Conservation (phyloP, 2,888 invertebrate species). For the Tridacna gigas region DNA sequence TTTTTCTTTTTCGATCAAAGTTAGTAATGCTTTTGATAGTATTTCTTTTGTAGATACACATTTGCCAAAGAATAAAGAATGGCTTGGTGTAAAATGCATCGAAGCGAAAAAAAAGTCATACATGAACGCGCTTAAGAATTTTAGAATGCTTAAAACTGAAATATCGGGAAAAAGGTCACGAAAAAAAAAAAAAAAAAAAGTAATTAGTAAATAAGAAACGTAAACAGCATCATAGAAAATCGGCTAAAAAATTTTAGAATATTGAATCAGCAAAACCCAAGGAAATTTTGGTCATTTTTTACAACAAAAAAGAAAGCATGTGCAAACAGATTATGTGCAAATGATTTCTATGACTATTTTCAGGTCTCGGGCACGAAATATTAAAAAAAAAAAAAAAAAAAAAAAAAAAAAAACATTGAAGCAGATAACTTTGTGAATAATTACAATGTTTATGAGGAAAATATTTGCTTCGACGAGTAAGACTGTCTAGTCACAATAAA, state of each 20-base stretch:
- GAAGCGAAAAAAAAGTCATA: neutral
- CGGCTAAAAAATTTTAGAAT: constrained; percentile 7
- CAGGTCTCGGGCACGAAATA: neutral
- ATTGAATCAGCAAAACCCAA: constrained; percentile 18
- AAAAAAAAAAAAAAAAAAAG: neutral
- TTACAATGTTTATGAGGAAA: constrained; percentile 7
- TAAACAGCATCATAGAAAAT: neutral
- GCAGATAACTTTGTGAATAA: constrained; percentile 5
- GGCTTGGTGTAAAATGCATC: constrained; percentile 10
- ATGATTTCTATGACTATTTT: constrained; percentile 32
- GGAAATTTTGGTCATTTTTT: constrained; percentile 26
- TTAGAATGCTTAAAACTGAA: constrained; percentile 3
- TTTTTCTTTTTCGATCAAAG: neutral
- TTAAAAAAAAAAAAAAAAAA: too few relatives aligned
- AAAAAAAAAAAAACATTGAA: neutral
- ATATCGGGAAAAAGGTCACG: neutral
- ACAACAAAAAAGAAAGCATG: neutral
- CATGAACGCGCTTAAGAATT: neutral
- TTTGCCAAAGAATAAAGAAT: neutral
- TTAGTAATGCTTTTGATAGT: neutral
- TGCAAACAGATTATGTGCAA: neutral
- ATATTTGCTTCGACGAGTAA: constrained; percentile 11
- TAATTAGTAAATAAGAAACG: neutral
- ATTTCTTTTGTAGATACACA: neutral
- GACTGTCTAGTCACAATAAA: constrained; percentile 9